phyloP scores from a whole-genome alignment of 2,113 vertebrate species.

The Xenopus borealis region DNA sequence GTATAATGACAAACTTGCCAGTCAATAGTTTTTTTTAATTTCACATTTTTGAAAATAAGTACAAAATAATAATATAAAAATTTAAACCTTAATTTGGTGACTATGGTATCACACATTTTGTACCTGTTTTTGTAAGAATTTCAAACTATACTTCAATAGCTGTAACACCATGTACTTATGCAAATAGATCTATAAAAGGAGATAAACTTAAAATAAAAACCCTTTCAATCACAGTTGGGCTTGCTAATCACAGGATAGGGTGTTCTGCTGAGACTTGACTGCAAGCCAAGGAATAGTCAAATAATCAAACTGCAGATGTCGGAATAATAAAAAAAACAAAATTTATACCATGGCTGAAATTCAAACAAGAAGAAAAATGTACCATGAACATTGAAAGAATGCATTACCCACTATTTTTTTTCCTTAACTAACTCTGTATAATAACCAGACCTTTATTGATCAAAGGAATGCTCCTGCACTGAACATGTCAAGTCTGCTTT shows the following conservation, averaged over 20 bases:
- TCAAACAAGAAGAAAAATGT: conserved; percentile 53
- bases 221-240: conserved; percentile 63
- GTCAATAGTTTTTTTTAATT: too few relatives aligned
- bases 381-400: conserved; percentile 55
- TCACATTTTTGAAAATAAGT: too few relatives aligned
- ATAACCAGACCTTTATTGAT: conserved; percentile 56
- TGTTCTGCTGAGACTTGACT: conserved; percentile 68
- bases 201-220: conserved; percentile 53
- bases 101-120: too few relatives aligned
- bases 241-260: conserved; percentile 66
- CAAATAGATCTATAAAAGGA: conserved; percentile 66
- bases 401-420: conserved; percentile 41
- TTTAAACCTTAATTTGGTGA: too few relatives aligned
- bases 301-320: conserved; percentile 74
- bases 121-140: background rate
- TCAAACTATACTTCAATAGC: background rate
- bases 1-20: too few relatives aligned
- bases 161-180: conserved; percentile 59
- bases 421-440: conserved; percentile 58
- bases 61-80: too few relatives aligned
- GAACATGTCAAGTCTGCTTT: conserved; percentile 8
- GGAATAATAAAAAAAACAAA: conserved; percentile 63
- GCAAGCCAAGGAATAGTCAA: conserved; percentile 72
- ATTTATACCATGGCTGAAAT: conserved; percentile 67
- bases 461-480: conserved; percentile 40